Evolutionary conservation across 2,113 vertebrate species (phyloP).

Genomic region (Naja naja): DNA sequence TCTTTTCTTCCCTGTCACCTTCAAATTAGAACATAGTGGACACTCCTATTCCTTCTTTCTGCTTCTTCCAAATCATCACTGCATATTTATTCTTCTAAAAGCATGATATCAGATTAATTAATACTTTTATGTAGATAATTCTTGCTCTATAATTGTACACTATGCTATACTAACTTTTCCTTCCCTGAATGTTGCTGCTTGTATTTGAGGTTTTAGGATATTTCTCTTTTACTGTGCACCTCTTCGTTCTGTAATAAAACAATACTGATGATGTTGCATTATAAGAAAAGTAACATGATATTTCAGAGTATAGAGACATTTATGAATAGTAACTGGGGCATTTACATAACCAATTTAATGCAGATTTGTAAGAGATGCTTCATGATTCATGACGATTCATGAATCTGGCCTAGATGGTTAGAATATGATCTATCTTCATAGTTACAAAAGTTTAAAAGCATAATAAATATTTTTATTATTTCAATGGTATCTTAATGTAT

Average conservation of each 20-base stretch:
- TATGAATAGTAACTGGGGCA: constrained; percentile 7
- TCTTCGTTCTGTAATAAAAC: neutral
- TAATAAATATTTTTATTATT: neutral
- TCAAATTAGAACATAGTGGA: constrained; percentile 57
- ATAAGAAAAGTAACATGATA: neutral
- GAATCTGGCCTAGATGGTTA: neutral
- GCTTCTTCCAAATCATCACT: constrained; percentile 35
- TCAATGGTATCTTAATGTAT: neutral
- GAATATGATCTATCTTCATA: neutral
- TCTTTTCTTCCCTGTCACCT: constrained; percentile 58
- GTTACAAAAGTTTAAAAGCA: neutral
- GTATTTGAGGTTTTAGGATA: neutral
- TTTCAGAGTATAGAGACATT: constrained; percentile 6
- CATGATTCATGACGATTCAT: neutral
- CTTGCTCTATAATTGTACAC: constrained; percentile 34
- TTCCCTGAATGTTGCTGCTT: constrained; percentile 35
- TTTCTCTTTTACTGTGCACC: neutral
- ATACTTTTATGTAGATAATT: constrained; percentile 38
- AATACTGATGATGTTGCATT: neutral
- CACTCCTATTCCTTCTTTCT: constrained; percentile 59
- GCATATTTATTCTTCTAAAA: constrained; percentile 43
- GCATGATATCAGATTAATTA: constrained; percentile 40
- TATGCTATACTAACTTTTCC: constrained; percentile 59
- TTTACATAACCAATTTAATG: neutral
- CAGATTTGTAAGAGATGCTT: constrained; percentile 3